Base-by-base conservation (phyloP, 2,113 vertebrate species). In the Tupaia chinensis region DNA sequence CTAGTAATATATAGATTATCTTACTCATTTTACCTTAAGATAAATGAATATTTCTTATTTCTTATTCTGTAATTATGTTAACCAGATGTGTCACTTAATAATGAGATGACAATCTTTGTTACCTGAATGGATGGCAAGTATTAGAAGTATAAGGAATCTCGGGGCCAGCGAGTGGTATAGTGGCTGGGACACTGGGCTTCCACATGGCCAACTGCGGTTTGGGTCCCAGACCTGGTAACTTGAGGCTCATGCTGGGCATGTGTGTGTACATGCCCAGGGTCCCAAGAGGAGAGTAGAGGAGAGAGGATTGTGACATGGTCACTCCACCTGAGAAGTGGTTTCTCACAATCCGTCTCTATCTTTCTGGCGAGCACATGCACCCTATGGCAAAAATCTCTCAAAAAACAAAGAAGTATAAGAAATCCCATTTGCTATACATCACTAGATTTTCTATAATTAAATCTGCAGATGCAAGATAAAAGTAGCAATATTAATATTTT, bases 11-110 rank as follows among this genome's bases (percentile, higher is more conserved):
- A 97, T 82, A 98, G 97, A 96, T 97, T 97, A 97, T 98, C 98
- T 98, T 97, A 98, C 89, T 97, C 95, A 97, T 92, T 97, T 98
- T 98, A 98, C 95, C 96, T 97, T 98, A 98, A 98, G 96, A 97
- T 98, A 98, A 98, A 98, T 98, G 95, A 98, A 98, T 93, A 97
- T 95, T 98, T 98, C 95, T 98, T 97, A 95, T 98, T 98, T 97
- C 95, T 96, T 97, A 73, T 44, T 44, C 44, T 96, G 95, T 98
- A 98, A 98, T 98, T 98, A 98, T 98, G 98, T 98, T 98, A 99
- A 99, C 98, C 98, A 98, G 98, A 97, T 98, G 97, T 99, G 98
- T 98, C 98, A 98, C 98, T 99, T 98, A 99, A 98, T 99, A 98
- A 98, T 96, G 97, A 98, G 98, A 98, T 98, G 98, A 99, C 98